phyloP scores from a whole-genome alignment of 64 coral and sea anemone genomes.

The Porites australiensis region DNA sequence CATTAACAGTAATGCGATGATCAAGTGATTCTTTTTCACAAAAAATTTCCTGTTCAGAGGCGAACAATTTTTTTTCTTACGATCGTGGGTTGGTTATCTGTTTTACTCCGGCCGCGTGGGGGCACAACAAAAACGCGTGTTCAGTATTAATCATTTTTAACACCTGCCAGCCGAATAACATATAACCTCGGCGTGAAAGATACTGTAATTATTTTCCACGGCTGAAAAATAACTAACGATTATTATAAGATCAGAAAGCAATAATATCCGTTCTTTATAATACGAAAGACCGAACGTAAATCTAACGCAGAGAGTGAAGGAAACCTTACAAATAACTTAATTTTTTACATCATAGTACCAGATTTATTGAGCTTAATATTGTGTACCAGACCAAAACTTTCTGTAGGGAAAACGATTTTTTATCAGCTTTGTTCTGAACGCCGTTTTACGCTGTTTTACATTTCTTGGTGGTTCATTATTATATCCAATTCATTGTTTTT shows the following conservation, averaged over 20 bases:
- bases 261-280: no score
- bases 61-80: no score
- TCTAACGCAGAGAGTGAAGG: no score
- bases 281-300: no score
- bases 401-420: neutral
- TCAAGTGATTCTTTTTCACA: neutral
- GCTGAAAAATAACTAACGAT: neutral
- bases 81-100: neutral
- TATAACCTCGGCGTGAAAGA: conserved; percentile 26
- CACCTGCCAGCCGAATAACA: neutral
- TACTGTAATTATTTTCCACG: neutral
- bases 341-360: neutral
- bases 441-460: conserved; percentile 21
- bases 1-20: neutral
- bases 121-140: conserved; percentile 17
- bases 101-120: neutral
- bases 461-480: conserved; percentile 11
- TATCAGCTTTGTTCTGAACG: conserved; percentile 32
- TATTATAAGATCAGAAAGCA: no score
- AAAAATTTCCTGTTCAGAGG: neutral
- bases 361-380: neutral
- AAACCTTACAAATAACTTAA: no score
- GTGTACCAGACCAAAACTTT: neutral
- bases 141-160: conserved; percentile 17
- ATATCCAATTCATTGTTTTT: conserved; percentile 34